These are phyloP conservation scores for Melolontha melolontha DNA, from an alignment of 2,888 invertebrate genomes.

Conservation along the genomic window DNA sequence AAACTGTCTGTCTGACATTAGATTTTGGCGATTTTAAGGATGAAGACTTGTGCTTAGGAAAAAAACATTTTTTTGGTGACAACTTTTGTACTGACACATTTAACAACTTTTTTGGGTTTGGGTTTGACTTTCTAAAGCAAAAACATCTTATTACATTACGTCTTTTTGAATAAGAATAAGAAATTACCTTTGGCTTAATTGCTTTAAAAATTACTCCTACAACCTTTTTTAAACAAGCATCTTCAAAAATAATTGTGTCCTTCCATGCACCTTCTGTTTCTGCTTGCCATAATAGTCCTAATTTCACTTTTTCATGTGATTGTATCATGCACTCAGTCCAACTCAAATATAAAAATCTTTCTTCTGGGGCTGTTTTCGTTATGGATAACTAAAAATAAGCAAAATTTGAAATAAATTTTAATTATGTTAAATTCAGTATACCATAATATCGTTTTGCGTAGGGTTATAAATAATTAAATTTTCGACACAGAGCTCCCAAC, in stretches of 20 bases:
- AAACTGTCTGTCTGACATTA: conserved; percentile 3
- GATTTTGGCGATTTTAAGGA: conserved; percentile 36
- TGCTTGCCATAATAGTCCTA: conserved; percentile 77
- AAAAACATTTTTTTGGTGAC: conserved; percentile 33
- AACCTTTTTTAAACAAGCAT: conserved; percentile 76
- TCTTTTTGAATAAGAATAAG: not conserved
- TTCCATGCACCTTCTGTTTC: conserved; percentile 70
- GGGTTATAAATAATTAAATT: conserved; percentile 73
- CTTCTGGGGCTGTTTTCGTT: conserved; percentile 68
- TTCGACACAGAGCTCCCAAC: conserved; percentile 70
- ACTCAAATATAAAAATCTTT: conserved; percentile 70
- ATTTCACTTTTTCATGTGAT: conserved; percentile 67
- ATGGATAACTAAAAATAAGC: conserved; percentile 67
- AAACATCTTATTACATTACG: not conserved
- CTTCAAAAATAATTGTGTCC: conserved; percentile 72
- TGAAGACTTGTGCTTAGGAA: conserved; percentile 20
- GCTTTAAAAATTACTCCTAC: conserved; percentile 75
- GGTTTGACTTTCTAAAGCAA: conserved; percentile 21
- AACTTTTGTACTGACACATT: conserved; percentile 32
- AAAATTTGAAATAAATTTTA: conserved; percentile 60
- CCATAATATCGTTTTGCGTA: conserved; percentile 63
- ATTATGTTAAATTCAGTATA: conserved; percentile 55
- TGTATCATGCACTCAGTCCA: conserved; percentile 70
- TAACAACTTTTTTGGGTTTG: conserved; percentile 18
- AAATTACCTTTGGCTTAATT: conserved; percentile 58